A percentile compares a stretch with the other conserved stretches of the same genome.
These are phyloP conservation scores for Amiota minor DNA, from an alignment of 2,888 invertebrate genomes.

Conservation along the genomic window DNA sequence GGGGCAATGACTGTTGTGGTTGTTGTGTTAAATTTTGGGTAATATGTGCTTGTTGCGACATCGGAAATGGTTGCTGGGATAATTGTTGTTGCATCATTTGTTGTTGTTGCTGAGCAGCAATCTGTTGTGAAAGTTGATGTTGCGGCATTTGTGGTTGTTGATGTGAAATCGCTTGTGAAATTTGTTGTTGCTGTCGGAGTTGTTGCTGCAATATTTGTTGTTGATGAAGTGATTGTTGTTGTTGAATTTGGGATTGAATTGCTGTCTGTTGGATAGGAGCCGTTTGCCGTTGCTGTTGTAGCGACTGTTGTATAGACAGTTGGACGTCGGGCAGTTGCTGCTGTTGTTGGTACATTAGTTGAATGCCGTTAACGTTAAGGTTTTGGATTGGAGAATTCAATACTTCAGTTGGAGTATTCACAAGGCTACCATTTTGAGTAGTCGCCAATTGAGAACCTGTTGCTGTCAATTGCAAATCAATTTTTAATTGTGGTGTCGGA, in stretches of 20 bases:
- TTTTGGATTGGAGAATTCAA: conserved; percentile 56
- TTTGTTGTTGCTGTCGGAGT: conserved; percentile 44
- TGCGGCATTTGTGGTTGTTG: conserved; percentile 43
- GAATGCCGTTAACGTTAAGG: conserved; percentile 58
- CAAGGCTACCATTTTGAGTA: conserved; percentile 54
- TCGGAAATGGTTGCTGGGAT: conserved; percentile 27
- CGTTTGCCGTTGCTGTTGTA: conserved; percentile 43
- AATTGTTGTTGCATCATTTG: conserved; percentile 20
- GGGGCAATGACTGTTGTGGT: conserved; percentile 38
- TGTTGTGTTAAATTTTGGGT: conserved; percentile 36
- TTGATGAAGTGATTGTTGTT: conserved; percentile 26
- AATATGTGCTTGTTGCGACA: conserved; percentile 39
- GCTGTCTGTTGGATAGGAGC: conserved; percentile 41
- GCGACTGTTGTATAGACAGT: conserved; percentile 28
- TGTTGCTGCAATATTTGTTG: conserved; percentile 47
- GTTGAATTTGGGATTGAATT: conserved; percentile 39
- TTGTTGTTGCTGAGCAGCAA: conserved; percentile 38
- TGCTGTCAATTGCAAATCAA: conserved; percentile 54
- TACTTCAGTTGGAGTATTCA: conserved; percentile 65
- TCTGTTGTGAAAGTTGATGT: conserved; percentile 48
- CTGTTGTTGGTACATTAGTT: conserved; percentile 57
- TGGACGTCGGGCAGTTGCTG: conserved; percentile 28
- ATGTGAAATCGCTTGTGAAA: conserved; percentile 39
- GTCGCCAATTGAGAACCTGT: conserved; percentile 40
- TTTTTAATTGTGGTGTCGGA: conserved; percentile 52